Conservation (phyloP, 2,113 vertebrate genomes). For the Pavo muticus region DNA sequence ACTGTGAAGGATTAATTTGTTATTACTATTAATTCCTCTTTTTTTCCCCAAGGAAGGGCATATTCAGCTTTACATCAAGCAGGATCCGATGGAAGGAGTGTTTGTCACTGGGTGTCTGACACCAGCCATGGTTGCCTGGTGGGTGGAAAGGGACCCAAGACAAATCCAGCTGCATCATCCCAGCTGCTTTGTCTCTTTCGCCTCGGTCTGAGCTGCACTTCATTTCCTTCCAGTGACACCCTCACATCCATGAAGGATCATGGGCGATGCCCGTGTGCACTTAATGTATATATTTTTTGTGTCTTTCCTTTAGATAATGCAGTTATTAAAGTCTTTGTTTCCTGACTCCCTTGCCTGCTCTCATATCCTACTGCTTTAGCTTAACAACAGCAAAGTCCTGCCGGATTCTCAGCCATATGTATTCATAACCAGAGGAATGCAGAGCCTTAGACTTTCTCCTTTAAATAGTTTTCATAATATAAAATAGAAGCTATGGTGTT, state of each 20-base stretch:
- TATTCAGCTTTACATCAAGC: not conserved
- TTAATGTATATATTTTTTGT: not conserved
- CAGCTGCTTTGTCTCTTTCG: not conserved
- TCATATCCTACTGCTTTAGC: not conserved
- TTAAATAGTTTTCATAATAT: constrained; percentile 36
- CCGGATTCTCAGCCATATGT: constrained; percentile 3
- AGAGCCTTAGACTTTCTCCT: constrained; percentile 11
- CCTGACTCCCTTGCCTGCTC: not conserved
- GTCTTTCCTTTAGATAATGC: not conserved
- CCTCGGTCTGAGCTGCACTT: not conserved
- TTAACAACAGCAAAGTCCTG: not conserved
- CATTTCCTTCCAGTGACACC: not conserved
- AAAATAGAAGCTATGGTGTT: constrained; percentile 2
- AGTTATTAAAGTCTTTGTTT: not conserved
- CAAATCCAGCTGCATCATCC: not conserved
- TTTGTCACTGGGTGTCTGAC: not conserved
- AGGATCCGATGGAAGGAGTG: not conserved
- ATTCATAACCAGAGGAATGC: not conserved
- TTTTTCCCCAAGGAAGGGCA: not conserved
- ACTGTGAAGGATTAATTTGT: constrained; percentile 9
- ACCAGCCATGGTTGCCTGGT: not conserved
- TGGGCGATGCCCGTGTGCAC: not conserved
- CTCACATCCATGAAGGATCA: not conserved
- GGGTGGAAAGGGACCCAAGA: not conserved
- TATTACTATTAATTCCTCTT: not conserved